phyloP scores from a whole-genome alignment of 2,888 invertebrate species.

The Brachyopa scutellaris region DNA sequence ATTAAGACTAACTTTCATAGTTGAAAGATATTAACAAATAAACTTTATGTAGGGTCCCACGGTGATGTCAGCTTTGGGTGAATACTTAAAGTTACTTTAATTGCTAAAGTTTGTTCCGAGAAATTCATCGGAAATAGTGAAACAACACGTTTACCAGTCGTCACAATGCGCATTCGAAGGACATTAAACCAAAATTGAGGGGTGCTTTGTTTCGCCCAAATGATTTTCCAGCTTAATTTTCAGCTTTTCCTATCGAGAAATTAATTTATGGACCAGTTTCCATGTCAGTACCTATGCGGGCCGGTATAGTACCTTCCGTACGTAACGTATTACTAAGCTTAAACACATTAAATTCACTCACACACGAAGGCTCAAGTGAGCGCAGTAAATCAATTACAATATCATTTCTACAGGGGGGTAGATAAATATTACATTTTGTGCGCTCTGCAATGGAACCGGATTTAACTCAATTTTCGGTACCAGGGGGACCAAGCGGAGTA shows the following conservation, averaged over 20 bases:
- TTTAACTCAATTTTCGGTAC: too few species aligned
- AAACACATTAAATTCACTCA: neutral
- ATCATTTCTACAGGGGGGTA: too few species aligned
- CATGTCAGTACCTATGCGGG: too few species aligned
- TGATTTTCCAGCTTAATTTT: conserved; percentile 19
- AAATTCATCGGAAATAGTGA: conserved; percentile 27
- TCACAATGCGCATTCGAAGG: neutral
- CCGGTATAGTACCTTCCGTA: neutral
- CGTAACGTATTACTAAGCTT: neutral
- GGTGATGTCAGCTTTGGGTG: conserved; percentile 6
- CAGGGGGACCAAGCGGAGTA: too few species aligned
- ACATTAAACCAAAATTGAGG: neutral
- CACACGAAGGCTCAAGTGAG: too few species aligned
- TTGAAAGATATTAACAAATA: conserved; percentile 44
- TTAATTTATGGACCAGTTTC: conserved; percentile 18
- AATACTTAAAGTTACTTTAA: conserved; percentile 39
- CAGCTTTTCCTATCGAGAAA: conserved; percentile 22
- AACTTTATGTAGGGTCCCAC: conserved; percentile 12
- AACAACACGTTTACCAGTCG: conserved; percentile 26
- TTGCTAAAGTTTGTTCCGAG: conserved; percentile 54
- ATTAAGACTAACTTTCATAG: conserved; percentile 30
- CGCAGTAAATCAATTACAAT: too few species aligned
- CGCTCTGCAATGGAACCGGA: too few species aligned
- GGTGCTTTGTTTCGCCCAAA: neutral
- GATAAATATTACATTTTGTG: too few species aligned